A percentile compares a stretch with the other conserved stretches of the same genome.
These are phyloP conservation scores for Holothuria leucospilota DNA, from an alignment of 53 echinoderm and acorn worm species.

Conservation along the genomic window DNA sequence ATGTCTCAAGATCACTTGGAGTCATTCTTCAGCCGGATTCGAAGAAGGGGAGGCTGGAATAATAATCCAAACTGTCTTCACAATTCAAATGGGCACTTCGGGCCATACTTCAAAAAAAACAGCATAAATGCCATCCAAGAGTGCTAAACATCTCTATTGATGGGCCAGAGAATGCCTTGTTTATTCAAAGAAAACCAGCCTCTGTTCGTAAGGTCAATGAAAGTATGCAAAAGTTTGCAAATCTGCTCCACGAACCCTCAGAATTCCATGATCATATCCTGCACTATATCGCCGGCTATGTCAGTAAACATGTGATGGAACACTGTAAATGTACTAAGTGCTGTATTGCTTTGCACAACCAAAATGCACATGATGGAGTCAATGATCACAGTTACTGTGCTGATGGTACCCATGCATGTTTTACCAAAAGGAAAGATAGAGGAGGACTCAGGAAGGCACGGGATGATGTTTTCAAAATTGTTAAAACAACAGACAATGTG, in stretches of 20 bases:
- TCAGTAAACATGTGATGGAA: slow-evolving; percentile 37
- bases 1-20: slow-evolving; percentile 72
- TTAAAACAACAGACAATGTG: slow-evolving; percentile 57
- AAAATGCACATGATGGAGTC: neutral
- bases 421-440: slow-evolving; percentile 37
- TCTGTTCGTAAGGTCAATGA: neutral
- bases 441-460: slow-evolving; percentile 30
- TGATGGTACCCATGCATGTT: slow-evolving; percentile 1
- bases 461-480: slow-evolving; percentile 49
- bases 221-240: slow-evolving; percentile 51
- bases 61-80: slow-evolving; percentile 66
- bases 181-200: neutral
- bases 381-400: slow-evolving; percentile 31
- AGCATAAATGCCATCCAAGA: slow-evolving; percentile 57
- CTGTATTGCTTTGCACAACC: slow-evolving; percentile 60
- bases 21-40: slow-evolving; percentile 39
- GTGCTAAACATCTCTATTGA: slow-evolving; percentile 53
- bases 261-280: slow-evolving; percentile 64
- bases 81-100: slow-evolving; percentile 77
- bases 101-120: slow-evolving; percentile 60
- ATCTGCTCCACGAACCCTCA: slow-evolving; percentile 52
- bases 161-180: slow-evolving; percentile 44
- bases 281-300: slow-evolving; percentile 60
- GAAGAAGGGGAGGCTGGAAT: neutral
- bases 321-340: slow-evolving; percentile 56